These are phyloP conservation scores for Trichacis sp. DNA, from an alignment of 2,888 invertebrate species.

Conservation along the genomic window DNA sequence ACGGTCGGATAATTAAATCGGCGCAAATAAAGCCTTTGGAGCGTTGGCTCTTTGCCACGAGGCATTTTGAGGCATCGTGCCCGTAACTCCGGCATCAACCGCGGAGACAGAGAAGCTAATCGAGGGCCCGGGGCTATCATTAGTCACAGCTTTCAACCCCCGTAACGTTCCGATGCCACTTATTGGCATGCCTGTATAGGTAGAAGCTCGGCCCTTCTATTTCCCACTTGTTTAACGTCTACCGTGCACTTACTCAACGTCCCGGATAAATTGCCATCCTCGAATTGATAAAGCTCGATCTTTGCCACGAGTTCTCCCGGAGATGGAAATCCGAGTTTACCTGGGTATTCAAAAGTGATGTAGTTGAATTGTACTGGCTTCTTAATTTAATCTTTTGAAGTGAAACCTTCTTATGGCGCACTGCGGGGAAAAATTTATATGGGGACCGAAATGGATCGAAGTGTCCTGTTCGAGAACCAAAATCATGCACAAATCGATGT, in stretches of 20 bases:
- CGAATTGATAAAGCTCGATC: conserved; percentile 20
- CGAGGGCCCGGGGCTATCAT: conserved; percentile 59
- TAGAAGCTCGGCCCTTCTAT: conserved; percentile 9
- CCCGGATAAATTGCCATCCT: conserved; percentile 19
- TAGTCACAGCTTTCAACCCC: conserved; percentile 55
- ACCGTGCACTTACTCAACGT: conserved; percentile 16
- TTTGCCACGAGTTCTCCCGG: neutral
- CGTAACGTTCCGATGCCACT: conserved; percentile 36
- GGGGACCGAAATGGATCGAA: no score
- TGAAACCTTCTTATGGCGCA: no score
- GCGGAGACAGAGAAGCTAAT: conserved; percentile 54
- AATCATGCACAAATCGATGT: no score
- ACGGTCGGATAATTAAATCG: conserved; percentile 64
- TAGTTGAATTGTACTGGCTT: no score
- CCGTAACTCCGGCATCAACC: conserved; percentile 48
- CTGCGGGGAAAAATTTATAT: no score
- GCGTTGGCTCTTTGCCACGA: conserved; percentile 40
- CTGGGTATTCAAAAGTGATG: no score
- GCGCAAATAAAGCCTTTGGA: conserved; percentile 62
- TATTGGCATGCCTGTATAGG: conserved; percentile 52
- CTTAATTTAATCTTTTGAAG: no score
- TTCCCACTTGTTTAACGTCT: conserved; percentile 40
- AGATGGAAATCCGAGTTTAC: no score
- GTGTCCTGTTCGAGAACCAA: no score
- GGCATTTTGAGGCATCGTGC: conserved; percentile 27